Evolutionary conservation across 2,797 vertebrate genomes (phyloP).

Genomic region (Poecilia velifera): DNA sequence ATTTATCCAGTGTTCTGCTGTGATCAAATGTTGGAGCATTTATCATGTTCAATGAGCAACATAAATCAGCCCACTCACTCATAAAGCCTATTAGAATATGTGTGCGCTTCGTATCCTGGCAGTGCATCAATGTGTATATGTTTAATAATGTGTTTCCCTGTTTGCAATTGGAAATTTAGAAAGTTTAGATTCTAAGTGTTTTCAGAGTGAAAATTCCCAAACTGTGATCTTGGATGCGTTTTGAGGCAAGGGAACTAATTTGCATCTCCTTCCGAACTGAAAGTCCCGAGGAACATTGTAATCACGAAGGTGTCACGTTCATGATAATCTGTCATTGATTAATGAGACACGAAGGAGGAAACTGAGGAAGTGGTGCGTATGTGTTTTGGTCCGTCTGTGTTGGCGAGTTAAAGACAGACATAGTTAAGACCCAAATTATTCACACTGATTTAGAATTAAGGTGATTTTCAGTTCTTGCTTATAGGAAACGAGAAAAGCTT

Average conservation of each 20-base stretch:
- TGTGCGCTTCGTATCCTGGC: neutral
- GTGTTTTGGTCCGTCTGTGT: slow-evolving; percentile 6
- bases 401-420: slow-evolving; percentile 1
- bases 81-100: slow-evolving; percentile 25
- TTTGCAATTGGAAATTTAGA: neutral
- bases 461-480: neutral
- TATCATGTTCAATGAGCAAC: slow-evolving; percentile 44
- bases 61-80: slow-evolving; percentile 45
- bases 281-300: slow-evolving; percentile 56
- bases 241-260: slow-evolving; percentile 50
- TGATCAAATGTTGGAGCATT: slow-evolving; percentile 39
- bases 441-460: neutral
- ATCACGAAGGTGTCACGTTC: slow-evolving; percentile 73
- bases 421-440: neutral
- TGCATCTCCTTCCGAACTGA: slow-evolving; percentile 62
- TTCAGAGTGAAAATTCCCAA: neutral
- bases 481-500: neutral
- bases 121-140: neutral
- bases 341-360: slow-evolving; percentile 65
- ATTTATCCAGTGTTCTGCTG: slow-evolving; percentile 28
- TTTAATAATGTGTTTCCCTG: neutral
- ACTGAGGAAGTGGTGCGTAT: slow-evolving; percentile 12
- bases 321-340: slow-evolving; percentile 76
- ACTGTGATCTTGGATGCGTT: slow-evolving; percentile 24
- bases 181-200: neutral